Conservation (phyloP, 2,888 invertebrate genomes). For the Calameuta filiformis region DNA sequence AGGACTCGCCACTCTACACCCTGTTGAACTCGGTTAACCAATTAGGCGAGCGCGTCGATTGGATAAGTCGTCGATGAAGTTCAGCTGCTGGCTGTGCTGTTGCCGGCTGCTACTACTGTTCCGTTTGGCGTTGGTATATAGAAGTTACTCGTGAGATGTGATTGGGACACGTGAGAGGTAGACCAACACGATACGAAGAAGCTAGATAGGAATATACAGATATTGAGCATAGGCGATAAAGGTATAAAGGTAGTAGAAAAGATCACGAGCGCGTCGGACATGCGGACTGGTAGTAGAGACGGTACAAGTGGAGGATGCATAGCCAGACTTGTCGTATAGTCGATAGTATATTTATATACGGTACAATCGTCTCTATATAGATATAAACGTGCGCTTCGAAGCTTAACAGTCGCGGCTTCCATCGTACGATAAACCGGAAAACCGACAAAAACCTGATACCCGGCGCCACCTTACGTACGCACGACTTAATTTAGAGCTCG, state of each 20-base stretch:
- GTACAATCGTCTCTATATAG: background rate
- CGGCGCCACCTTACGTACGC: slow-evolving; percentile 11
- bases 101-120: background rate
- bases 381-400: background rate
- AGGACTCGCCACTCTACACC: slow-evolving; percentile 11
- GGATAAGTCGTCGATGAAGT: slow-evolving; percentile 22
- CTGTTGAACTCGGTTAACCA: slow-evolving; percentile 29
- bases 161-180: slow-evolving; percentile 22
- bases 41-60: slow-evolving; percentile 33
- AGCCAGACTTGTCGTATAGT: background rate
- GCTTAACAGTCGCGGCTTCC: background rate
- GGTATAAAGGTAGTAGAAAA: slow-evolving; percentile 21
- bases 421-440: slow-evolving; percentile 15
- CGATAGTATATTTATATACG: background rate
- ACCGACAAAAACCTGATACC: slow-evolving; percentile 13
- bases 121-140: background rate
- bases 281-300: background rate
- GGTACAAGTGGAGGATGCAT: background rate
- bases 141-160: slow-evolving; percentile 14
- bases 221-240: slow-evolving; percentile 20
- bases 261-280: background rate
- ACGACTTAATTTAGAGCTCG: slow-evolving; percentile 22
- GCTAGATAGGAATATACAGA: slow-evolving; percentile 6
- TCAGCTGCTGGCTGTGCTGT: background rate
- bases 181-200: background rate